These are phyloP conservation scores for Melanerpes aurifrons DNA, from an alignment of 2,113 vertebrate genomes.

Conservation along the genomic window DNA sequence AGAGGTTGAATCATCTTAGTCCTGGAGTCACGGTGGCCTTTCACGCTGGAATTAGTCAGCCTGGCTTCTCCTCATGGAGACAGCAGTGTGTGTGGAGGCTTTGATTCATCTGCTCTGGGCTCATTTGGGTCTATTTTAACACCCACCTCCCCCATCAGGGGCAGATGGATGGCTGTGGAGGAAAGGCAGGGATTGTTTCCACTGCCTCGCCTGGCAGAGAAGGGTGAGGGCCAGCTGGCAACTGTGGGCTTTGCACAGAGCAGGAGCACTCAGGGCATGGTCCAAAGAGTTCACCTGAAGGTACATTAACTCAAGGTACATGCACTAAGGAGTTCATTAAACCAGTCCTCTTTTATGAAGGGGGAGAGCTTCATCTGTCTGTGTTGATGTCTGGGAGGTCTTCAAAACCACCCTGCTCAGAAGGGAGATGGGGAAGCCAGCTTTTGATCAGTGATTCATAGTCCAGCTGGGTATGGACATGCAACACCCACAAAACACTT, in stretches of 20 bases:
- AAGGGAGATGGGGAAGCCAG: neutral
- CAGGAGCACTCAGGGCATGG: rapidly evolving
- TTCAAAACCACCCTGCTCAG: neutral
- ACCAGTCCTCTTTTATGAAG: neutral
- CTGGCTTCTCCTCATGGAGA: neutral
- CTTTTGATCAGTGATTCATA: too few species aligned
- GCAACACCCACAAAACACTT: neutral
- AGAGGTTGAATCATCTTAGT: neutral
- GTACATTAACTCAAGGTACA: neutral
- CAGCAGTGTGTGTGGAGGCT: neutral
- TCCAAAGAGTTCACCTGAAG: neutral
- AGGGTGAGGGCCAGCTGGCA: rapidly evolving
- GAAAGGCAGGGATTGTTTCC: neutral
- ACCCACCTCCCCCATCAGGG: too few species aligned
- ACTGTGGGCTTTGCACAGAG: neutral
- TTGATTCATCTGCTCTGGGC: slow-evolving; percentile 10
- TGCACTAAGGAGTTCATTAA: neutral
- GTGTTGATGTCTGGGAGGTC: neutral
- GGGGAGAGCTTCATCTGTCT: neutral
- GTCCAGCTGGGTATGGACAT: too few species aligned
- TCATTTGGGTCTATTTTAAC: neutral
- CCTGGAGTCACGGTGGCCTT: neutral
- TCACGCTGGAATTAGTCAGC: neutral
- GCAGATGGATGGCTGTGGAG: neutral
- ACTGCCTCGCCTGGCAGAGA: neutral